These are phyloP conservation scores for Acrobasis repandana DNA, from an alignment of 2,888 invertebrate genomes.

Conservation along the genomic window DNA sequence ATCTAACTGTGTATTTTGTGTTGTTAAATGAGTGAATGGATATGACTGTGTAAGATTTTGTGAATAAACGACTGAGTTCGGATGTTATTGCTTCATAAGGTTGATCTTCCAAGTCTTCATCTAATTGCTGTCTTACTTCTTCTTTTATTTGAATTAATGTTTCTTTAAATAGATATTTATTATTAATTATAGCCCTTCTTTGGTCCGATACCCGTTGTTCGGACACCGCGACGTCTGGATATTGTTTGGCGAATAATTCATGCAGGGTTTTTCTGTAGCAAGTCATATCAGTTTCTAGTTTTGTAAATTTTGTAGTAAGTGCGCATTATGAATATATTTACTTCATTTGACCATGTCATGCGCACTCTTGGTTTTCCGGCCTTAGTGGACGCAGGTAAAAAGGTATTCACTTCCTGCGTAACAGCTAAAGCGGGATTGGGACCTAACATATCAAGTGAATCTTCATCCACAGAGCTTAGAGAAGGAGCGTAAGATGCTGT, in stretches of 20 bases:
- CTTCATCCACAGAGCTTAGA: no score
- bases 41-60: background rate
- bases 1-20: no score
- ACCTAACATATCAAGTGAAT: no score
- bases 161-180: conserved; percentile 13
- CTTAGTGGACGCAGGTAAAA: conserved; percentile 26
- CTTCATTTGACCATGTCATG: conserved; percentile 25
- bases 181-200: background rate
- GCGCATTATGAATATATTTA: conserved; percentile 27
- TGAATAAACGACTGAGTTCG: no score
- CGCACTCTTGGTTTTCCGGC: conserved; percentile 25
- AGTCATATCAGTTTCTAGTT: conserved; percentile 21
- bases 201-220: conserved; percentile 21
- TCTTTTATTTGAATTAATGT: background rate
- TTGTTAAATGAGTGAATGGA: no score
- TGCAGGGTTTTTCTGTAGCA: no score
- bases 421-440: background rate
- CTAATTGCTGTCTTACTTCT: background rate
- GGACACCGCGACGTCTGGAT: background rate
- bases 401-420: conserved; percentile 21
- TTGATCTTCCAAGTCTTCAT: background rate
- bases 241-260: conserved; percentile 9
- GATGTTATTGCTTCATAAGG: no score
- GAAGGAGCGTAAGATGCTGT: no score
- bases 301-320: conserved; percentile 13